Percentiles rank a stretch among this genome's conserved stretches.
Conservation (phyloP, 2,888 invertebrate genomes). For the Glyphotaelius pellucidus region DNA sequence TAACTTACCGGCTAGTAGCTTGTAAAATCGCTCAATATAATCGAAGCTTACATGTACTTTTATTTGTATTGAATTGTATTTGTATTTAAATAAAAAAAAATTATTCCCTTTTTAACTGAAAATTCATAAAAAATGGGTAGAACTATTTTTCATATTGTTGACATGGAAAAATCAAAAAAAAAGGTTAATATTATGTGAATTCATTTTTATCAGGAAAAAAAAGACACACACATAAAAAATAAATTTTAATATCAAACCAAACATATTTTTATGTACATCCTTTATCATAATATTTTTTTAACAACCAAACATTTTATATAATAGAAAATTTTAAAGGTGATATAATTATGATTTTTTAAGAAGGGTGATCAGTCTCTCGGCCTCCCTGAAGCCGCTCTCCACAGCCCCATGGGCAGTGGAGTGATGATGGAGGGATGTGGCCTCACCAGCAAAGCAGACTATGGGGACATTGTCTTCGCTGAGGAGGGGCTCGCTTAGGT, state of each 20-base stretch:
- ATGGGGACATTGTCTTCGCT: slow-evolving; percentile 73
- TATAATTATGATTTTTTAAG: slow-evolving; percentile 65
- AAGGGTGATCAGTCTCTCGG: slow-evolving; percentile 77
- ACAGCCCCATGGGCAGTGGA: slow-evolving; percentile 85
- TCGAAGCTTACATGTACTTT: no score
- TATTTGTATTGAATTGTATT: no score
- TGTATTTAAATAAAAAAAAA: no score
- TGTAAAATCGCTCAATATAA: no score
- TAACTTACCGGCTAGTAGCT: no score
- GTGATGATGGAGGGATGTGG: slow-evolving; percentile 81
- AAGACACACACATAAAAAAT: slow-evolving; percentile 25
- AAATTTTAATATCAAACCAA: slow-evolving; percentile 37
- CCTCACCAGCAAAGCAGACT: slow-evolving; percentile 83
- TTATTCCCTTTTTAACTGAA: no score
- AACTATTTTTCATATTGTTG: no score
- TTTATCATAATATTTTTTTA: neutral
- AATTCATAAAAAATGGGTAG: no score
- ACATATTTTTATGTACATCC: neutral
- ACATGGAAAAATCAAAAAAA: neutral
- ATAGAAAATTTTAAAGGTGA: neutral
- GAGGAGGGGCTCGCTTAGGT: slow-evolving; percentile 77
- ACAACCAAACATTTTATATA: neutral
- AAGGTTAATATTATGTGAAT: neutral
- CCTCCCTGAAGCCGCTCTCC: slow-evolving; percentile 86
- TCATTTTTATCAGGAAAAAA: neutral